Evolutionary conservation across 53 echinoderm and acorn worm species (phyloP).

Genomic region (Henricia sp.): DNA sequence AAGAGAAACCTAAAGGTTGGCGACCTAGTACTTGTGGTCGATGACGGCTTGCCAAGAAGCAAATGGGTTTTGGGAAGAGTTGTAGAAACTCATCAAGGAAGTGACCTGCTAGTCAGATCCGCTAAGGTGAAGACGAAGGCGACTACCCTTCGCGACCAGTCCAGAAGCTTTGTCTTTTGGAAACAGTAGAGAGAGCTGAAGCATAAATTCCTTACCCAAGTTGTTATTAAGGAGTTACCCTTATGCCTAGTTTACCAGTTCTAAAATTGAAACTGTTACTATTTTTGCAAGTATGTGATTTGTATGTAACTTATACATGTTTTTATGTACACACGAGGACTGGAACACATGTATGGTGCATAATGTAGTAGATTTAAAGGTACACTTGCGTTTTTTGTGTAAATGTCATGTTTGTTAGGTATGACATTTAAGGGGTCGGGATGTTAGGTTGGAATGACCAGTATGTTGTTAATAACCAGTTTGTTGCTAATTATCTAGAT

Average conservation of each 20-base stretch:
- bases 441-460: no score
- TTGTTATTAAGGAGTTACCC: background rate
- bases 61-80: no score
- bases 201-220: background rate
- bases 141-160: constrained; percentile 30
- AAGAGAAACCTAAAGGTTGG: constrained; percentile 13
- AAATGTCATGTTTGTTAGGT: background rate
- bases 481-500: no score
- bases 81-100: constrained; percentile 22
- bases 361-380: background rate
- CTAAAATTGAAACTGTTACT: no score
- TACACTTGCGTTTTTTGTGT: background rate
- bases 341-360: no score
- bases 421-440: constrained; percentile 21
- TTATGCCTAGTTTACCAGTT: background rate
- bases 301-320: background rate
- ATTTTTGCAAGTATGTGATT: background rate
- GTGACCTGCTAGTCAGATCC: constrained; percentile 21
- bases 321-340: background rate
- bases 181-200: background rate
- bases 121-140: constrained; percentile 40
- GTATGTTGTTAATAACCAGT: no score
- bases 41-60: constrained; percentile 14
- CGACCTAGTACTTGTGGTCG: background rate
- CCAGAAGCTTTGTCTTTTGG: constrained; percentile 31